A percentile compares a stretch with the other conserved stretches of the same genome.
Conservation (phyloP, 2,113 vertebrate species). For the Channa maculata region DNA sequence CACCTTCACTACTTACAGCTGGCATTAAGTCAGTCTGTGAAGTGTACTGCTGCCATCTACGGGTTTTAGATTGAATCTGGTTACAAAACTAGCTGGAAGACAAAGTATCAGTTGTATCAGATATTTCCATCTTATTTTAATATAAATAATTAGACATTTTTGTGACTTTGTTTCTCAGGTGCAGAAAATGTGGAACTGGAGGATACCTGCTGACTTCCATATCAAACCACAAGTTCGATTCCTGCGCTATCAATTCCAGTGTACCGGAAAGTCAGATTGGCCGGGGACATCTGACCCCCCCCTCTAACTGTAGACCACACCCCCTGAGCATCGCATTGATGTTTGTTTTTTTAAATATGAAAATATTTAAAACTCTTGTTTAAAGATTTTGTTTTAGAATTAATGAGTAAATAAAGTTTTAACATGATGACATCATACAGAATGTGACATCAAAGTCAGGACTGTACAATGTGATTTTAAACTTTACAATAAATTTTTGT, state of each 20-base stretch:
- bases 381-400: slow-evolving; percentile 48
- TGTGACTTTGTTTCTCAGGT: slow-evolving; percentile 64
- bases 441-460: slow-evolving; percentile 36
- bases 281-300: slow-evolving; percentile 63
- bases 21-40: too few relatives aligned
- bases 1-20: too few relatives aligned
- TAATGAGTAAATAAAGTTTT: slow-evolving; percentile 9
- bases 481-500: slow-evolving; percentile 58
- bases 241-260: slow-evolving; percentile 82
- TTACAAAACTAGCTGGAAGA: too few relatives aligned
- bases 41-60: too few relatives aligned
- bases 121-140: too few relatives aligned
- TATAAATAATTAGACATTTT: too few relatives aligned
- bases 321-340: background rate
- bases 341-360: slow-evolving; percentile 13
- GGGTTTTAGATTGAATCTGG: too few relatives aligned
- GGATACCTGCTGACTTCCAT: slow-evolving; percentile 88
- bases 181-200: slow-evolving; percentile 88
- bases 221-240: slow-evolving; percentile 81
- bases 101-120: too few relatives aligned
- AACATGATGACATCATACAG: slow-evolving; percentile 34
- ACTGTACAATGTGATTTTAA: slow-evolving; percentile 47
- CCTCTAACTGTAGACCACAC: slow-evolving; percentile 65
- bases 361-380: slow-evolving; percentile 80
- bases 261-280: slow-evolving; percentile 76